A percentile compares a stretch with the other conserved stretches of the same genome.
Conservation (phyloP, 1,140 invertebrate genomes). For the Druon quercuslanigerum region DNA sequence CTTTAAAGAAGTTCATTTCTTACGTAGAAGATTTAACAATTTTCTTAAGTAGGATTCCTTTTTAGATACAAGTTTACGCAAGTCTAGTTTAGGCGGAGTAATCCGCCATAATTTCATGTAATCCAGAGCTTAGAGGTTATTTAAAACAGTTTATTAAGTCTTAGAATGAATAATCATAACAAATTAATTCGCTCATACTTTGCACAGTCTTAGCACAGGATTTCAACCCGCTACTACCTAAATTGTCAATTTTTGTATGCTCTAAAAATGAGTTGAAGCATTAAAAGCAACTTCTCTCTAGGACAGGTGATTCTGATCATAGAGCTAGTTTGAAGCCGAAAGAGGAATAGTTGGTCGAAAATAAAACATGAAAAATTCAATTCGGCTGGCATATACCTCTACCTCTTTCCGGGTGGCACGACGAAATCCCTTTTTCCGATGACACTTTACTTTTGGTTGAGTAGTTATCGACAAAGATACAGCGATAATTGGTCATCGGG, state of each 20-base stretch:
- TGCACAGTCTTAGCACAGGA: too few species aligned
- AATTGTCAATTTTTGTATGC: neutral
- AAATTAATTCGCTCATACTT: too few species aligned
- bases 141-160: too few species aligned
- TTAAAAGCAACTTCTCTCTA: slow-evolving; percentile 16
- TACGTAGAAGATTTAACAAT: too few species aligned
- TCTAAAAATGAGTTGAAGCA: neutral
- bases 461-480: slow-evolving; percentile 73
- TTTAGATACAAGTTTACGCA: too few species aligned
- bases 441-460: slow-evolving; percentile 70
- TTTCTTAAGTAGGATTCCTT: too few species aligned
- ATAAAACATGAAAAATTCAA: slow-evolving; percentile 33
- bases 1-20: too few species aligned
- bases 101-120: too few species aligned
- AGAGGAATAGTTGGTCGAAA: slow-evolving; percentile 27
- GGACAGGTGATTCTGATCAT: slow-evolving; percentile 21
- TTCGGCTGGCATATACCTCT: slow-evolving; percentile 34
- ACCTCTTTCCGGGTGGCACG: slow-evolving; percentile 52
- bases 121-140: too few species aligned
- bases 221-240: too few species aligned
- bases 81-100: too few species aligned
- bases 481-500: slow-evolving; percentile 74
- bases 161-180: too few species aligned
- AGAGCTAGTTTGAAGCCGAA: slow-evolving; percentile 21
- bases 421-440: slow-evolving; percentile 69